Conservation (phyloP, 2,113 vertebrate genomes). For the Gobio gobio region DNA sequence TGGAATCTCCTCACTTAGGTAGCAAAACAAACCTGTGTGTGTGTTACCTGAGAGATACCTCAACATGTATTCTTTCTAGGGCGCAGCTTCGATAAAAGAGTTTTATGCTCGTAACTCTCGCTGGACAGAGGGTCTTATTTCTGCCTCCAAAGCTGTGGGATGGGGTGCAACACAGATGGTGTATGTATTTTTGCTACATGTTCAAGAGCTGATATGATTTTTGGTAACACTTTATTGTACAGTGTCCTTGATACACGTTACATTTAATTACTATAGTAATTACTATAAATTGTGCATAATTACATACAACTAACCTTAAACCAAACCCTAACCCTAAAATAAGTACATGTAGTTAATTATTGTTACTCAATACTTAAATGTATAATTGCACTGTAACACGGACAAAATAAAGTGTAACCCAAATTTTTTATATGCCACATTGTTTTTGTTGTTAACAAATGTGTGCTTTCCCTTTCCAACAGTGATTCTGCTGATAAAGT, state of each 20-base stretch:
- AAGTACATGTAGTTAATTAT: too few relatives aligned
- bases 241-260: too few relatives aligned
- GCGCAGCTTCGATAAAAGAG: conserved; percentile 90
- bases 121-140: conserved; percentile 98
- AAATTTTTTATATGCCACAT: too few relatives aligned
- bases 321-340: too few relatives aligned
- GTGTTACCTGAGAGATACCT: background rate
- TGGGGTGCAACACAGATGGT: conserved; percentile 97
- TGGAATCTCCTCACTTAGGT: too few relatives aligned
- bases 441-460: background rate
- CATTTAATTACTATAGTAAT: too few relatives aligned
- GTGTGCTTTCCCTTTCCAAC: conserved; percentile 32
- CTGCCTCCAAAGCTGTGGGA: conserved; percentile 96
- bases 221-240: too few relatives aligned
- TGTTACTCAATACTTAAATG: too few relatives aligned
- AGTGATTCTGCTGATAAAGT: conserved; percentile 95
- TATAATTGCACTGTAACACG: too few relatives aligned
- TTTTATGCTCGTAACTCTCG: conserved; percentile 97
- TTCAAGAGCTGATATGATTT: background rate
- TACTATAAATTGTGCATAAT: too few relatives aligned
- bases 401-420: too few relatives aligned
- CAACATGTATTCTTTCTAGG: conserved; percentile 70
- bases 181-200: conserved; percentile 77
- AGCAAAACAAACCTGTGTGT: background rate
- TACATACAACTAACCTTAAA: too few relatives aligned